phyloP scores from a whole-genome alignment of 2,888 invertebrate genomes.

The Xylocampa areola region DNA sequence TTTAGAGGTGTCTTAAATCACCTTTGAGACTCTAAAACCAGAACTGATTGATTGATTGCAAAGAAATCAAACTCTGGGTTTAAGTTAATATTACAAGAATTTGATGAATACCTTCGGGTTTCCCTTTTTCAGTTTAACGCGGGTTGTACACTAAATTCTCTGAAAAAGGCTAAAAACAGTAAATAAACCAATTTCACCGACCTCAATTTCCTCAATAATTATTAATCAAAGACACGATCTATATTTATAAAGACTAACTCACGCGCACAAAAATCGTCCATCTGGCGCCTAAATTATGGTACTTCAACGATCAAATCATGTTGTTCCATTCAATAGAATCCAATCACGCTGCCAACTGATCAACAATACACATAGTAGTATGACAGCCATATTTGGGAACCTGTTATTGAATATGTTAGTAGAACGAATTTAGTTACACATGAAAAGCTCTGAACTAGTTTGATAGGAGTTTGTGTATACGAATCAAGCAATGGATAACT shows the following conservation, averaged over 20 bases:
- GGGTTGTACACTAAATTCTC: no score
- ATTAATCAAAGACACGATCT: conserved; percentile 3
- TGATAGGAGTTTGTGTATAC: no score
- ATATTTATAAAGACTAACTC: conserved; percentile 12
- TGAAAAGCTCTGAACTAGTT: no score
- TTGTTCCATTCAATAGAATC: conserved; percentile 49
- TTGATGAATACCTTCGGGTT: no score
- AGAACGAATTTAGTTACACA: no score
- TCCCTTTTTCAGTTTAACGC: no score
- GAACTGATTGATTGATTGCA: no score
- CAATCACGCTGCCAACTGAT: conserved; percentile 44
- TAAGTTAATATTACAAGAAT: no score
- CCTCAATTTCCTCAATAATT: neutral
- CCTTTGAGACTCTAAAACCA: no score
- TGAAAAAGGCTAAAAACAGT: neutral
- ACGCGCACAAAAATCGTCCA: conserved; percentile 14
- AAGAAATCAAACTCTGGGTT: no score
- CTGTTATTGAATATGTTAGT: conserved; percentile 25
- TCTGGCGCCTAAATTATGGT: conserved; percentile 48
- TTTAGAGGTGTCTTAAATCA: conserved; percentile 4
- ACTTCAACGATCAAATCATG: conserved; percentile 30
- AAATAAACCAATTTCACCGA: neutral
- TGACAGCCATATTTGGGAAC: conserved; percentile 29
- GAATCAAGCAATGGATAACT: no score
- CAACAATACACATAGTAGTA: conserved; percentile 44